These are phyloP conservation scores for Rhorus exstirpatorius DNA, from an alignment of 2,888 invertebrate species.

Conservation along the genomic window DNA sequence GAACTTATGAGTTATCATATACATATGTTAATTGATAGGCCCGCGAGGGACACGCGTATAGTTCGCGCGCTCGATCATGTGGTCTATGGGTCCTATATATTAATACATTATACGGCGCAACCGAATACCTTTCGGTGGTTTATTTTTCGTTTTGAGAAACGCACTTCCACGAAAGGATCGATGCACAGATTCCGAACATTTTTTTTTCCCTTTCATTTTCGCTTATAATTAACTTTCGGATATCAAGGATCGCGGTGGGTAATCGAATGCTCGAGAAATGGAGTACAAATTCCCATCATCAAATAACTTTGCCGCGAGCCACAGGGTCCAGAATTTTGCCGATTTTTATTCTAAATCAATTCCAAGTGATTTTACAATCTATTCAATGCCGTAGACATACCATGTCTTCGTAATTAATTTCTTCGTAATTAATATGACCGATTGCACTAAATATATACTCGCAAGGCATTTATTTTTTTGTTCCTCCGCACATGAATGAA, in stretches of 20 bases:
- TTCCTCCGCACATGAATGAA: no score
- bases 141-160: slow-evolving; percentile 44
- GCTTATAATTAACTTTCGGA: slow-evolving; percentile 44
- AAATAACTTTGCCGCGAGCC: not conserved
- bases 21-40: slow-evolving; percentile 66
- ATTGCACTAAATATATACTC: no score
- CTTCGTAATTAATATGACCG: not conserved
- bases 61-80: slow-evolving; percentile 35
- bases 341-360: not conserved
- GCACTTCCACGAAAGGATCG: slow-evolving; percentile 62
- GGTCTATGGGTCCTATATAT: slow-evolving; percentile 29
- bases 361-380: not conserved
- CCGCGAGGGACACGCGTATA: slow-evolving; percentile 56
- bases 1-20: slow-evolving; percentile 48
- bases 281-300: not conserved
- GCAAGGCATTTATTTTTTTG: no score
- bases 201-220: not conserved
- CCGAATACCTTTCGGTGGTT: slow-evolving; percentile 17
- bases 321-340: not conserved
- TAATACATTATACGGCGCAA: slow-evolving; percentile 22
- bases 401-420: no score
- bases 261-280: slow-evolving; percentile 28
- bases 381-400: not conserved
- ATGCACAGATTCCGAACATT: slow-evolving; percentile 33
- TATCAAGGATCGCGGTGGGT: not conserved